phyloP scores from a whole-genome alignment of 2,113 vertebrate species.

The Pogonocichla stellata region DNA sequence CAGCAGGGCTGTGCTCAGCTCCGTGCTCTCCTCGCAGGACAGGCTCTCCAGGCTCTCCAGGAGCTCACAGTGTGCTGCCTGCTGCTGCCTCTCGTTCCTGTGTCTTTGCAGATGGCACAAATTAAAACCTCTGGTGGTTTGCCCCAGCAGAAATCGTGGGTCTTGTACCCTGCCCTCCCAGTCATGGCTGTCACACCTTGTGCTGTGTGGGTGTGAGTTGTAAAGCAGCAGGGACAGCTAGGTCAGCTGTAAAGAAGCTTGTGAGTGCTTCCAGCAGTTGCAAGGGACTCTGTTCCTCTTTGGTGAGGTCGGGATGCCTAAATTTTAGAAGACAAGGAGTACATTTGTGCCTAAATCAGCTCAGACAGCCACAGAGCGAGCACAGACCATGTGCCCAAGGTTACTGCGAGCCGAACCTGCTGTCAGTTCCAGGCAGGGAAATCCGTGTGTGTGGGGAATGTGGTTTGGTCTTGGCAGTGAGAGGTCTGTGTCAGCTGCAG shows the following conservation, averaged over 20 bases:
- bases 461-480: background rate
- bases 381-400: accelerated
- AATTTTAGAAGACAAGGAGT: background rate
- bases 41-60: background rate
- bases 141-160: accelerated
- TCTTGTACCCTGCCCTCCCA: background rate
- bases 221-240: background rate
- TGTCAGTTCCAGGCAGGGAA: background rate
- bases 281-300: background rate
- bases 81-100: accelerated
- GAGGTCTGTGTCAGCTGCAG: background rate
- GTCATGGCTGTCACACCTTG: background rate
- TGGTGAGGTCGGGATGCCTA: background rate
- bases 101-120: background rate
- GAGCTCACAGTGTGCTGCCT: background rate
- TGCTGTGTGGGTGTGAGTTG: background rate
- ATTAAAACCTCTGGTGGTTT: background rate
- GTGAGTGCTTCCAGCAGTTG: background rate
- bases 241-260: background rate
- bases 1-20: background rate
- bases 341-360: background rate
- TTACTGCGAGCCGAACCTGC: accelerated
- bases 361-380: background rate
- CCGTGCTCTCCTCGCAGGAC: accelerated
- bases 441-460: background rate